These are phyloP conservation scores for Tylochromis polylepis DNA, from an alignment of 2,113 vertebrate genomes.

Conservation along the genomic window DNA sequence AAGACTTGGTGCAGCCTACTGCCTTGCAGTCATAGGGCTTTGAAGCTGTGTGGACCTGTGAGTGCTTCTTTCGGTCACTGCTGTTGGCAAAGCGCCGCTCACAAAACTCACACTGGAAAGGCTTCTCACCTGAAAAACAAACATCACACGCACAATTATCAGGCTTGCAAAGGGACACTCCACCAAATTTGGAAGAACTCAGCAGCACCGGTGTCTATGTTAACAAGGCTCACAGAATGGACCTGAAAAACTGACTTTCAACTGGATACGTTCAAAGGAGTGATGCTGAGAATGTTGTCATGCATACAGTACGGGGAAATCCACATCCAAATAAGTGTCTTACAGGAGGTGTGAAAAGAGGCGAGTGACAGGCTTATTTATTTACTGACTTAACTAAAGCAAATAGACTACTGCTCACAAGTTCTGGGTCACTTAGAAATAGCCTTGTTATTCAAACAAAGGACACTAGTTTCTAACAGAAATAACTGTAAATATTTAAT, in stretches of 20 bases:
- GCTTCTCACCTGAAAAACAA: conserved; percentile 88
- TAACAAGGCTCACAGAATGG: neutral
- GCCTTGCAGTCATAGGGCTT: conserved; percentile 97
- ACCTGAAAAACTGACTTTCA: neutral
- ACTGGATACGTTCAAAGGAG: neutral
- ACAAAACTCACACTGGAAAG: conserved; percentile 96
- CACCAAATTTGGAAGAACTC: neutral
- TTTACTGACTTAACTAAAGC: no score
- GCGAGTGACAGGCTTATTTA: no score
- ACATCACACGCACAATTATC: neutral
- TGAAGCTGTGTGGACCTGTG: conserved; percentile 92
- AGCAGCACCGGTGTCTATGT: neutral
- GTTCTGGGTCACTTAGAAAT: no score
- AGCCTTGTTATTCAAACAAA: neutral
- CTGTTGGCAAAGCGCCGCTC: conserved; percentile 96
- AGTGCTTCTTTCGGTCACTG: conserved; percentile 95
- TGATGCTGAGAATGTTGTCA: neutral
- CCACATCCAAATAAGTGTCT: no score
- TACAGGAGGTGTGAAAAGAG: no score
- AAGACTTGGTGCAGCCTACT: conserved; percentile 93
- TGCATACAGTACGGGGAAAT: no score
- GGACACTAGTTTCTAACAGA: neutral
- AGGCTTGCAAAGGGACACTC: neutral
- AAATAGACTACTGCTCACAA: no score
- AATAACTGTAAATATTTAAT: neutral